Base-by-base conservation (phyloP, 1,140 invertebrate species). In the Apis cerana region DNA sequence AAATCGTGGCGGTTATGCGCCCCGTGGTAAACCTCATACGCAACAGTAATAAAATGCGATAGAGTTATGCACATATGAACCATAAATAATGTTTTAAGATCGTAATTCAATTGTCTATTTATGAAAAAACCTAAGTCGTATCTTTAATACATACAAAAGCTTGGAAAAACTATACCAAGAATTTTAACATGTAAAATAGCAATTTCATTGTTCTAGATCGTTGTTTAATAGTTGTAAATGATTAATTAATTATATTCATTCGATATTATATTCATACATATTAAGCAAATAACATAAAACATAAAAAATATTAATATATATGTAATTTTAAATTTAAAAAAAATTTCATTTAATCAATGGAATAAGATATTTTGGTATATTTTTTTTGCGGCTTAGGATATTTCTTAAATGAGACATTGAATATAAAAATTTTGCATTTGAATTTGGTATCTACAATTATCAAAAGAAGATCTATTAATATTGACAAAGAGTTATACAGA, bases 21-120 rank as follows among this genome's bases (percentile, higher is more conserved):
- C 91, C 58, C 93, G 93, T 61, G 80, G 90, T 70, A 94, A 94
- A 67, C 86, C 92, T 27, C 92, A 92, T 67, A 82, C 91, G 69
- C 91, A 92, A 85, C 88, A 93, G 89, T 89, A 90, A 84, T 64
- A 81, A 83, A 77, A 87, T 48, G 68, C 78, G 82, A 86, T 87
- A 85, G 80, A 74, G 19, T 78, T 71, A 81, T 89, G 71, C 88
- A 89, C 84, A 86, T 43, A 83, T 85, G 75, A 88, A 89, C 84
- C 75, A 75, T 82, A 81, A 89, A 85, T 64, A 78, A 90, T 78
- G 77, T 61, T 88, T 64, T 89, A 76, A 74, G 81, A 87, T 86
- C 80, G 77, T 33, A 65, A 89, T 89, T 92, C 85, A 89, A 83
- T 86, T 80, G 86, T 90, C 89, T 91, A 89, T 88, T 91, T 85